Evolutionary conservation across 30 jellyfish, hydroid and myxozoan genomes (phyloP).

Genomic region (Morbakka virulenta): DNA sequence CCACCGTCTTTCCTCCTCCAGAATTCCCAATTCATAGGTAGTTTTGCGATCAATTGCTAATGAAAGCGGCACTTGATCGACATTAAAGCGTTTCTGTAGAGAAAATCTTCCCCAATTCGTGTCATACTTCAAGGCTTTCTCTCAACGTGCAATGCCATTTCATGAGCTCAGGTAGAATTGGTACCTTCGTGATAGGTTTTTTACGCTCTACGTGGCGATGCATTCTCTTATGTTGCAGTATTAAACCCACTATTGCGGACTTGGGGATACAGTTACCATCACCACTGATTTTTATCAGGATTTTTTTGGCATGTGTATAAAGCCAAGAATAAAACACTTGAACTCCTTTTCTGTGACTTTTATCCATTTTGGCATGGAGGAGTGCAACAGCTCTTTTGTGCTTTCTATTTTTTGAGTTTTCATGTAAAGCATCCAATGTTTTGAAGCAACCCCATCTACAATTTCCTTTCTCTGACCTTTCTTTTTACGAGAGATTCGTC

Average conservation of each 20-base stretch:
- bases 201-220: slow-evolving; percentile 43
- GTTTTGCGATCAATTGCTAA: slow-evolving; percentile 59
- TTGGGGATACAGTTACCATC: too few species aligned
- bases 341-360: too few species aligned
- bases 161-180: slow-evolving; percentile 24
- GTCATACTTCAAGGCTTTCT: slow-evolving; percentile 41
- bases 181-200: slow-evolving; percentile 14
- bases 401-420: slow-evolving; percentile 27
- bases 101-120: slow-evolving; percentile 52
- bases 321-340: slow-evolving; percentile 52
- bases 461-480: slow-evolving; percentile 8
- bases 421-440: slow-evolving; percentile 24
- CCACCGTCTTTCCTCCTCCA: slow-evolving; percentile 29
- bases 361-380: slow-evolving; percentile 24
- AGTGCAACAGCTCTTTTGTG: slow-evolving; percentile 14
- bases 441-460: slow-evolving; percentile 38
- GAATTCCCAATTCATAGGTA: slow-evolving; percentile 14
- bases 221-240: slow-evolving; percentile 13
- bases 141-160: slow-evolving; percentile 60
- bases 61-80: slow-evolving; percentile 64
- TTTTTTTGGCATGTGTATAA: slow-evolving; percentile 30
- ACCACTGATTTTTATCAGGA: not conserved
- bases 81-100: slow-evolving; percentile 31
- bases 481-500: slow-evolving; percentile 33
- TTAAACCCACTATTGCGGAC: slow-evolving; percentile 12